Evolutionary conservation across 2,113 vertebrate genomes (phyloP), one percentile per base, ranked within the genome.

Genomic region (Calyptomena viridis): DNA sequence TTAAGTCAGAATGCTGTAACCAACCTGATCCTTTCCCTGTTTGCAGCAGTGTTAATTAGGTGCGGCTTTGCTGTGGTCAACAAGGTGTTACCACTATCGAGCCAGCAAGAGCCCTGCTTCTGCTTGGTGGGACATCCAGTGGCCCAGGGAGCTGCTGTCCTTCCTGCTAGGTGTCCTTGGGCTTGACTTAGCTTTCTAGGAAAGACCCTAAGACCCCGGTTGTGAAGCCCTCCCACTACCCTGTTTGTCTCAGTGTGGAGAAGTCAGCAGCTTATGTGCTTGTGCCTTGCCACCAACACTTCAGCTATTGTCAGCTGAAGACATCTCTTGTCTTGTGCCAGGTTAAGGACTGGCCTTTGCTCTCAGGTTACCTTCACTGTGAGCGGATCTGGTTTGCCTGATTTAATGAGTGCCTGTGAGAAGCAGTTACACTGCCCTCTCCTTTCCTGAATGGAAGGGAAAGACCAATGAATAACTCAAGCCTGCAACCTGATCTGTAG

Each of bases 331-430:
- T 50, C 84, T 84, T 31, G 56, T 44, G 86, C 44, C 69, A 40
- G 90, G 83, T 49, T 55, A 56, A 88, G 40, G 69, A 50, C 55
- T 66, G 21, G 72, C 80, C 81, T 91, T 91, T 78, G 77, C 77
- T 89, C 89, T 94, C 87, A 37, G 37, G 79, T 95, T 87, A 78
- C 95, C 63, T 60, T 28, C 24, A 1, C 63, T 56, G 80, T n/a
- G 84, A 94, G 44, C 5, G 5, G 87, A 78, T 81, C 91, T 53
- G 62, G 5, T 0, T 1, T 62, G 78, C 88, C 72, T 72, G 89
- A 84, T 90, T 95, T 84, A 95, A 95, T 75, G 89, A 89, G 89
- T 25, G 30, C 55, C 69, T 73, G 50, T 79, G 85, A 93, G 89
- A 92, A 68, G 53, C 1, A 0, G 64, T 53, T 71, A 83, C 52